A percentile compares a stretch with the other conserved stretches of the same genome.
Evolutionary conservation across 2,797 vertebrate species (phyloP).

Genomic region (Malurus leucopterus): DNA sequence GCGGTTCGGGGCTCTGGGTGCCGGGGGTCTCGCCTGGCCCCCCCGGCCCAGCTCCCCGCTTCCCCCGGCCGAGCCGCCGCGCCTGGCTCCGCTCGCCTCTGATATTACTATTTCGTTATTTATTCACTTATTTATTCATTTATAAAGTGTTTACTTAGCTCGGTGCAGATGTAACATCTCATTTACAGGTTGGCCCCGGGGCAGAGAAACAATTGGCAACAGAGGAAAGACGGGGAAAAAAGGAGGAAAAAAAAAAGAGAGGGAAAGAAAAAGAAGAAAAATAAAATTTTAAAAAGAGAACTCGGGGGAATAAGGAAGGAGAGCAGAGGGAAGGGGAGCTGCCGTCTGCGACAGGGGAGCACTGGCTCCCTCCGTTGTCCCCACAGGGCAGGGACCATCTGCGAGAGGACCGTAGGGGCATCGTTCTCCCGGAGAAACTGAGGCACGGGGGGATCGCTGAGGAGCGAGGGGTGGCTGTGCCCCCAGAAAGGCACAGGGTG

Average conservation of each 20-base stretch:
- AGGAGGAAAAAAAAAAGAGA: fast-evolving
- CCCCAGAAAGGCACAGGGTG: no score
- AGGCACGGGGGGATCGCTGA: neutral
- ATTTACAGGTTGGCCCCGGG: constrained; percentile 76
- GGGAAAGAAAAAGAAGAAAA: fast-evolving
- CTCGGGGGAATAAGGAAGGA: constrained; percentile 29
- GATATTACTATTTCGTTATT: constrained; percentile 67
- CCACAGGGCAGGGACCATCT: neutral
- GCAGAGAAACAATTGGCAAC: constrained; percentile 73
- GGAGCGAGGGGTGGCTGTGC: fast-evolving
- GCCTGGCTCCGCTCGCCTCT: neutral
- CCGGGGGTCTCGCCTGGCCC: fast-evolving
- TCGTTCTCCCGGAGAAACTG: neutral
- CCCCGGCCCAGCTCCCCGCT: fast-evolving
- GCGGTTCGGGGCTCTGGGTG: neutral
- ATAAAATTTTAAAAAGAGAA: neutral
- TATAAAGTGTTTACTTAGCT: constrained; percentile 78
- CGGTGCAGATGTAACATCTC: constrained; percentile 78
- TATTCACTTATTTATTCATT: constrained; percentile 79
- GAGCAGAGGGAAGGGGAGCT: neutral
- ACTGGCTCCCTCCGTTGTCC: no score
- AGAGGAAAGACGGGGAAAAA: neutral
- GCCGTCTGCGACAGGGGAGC: neutral
- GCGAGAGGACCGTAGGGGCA: neutral
- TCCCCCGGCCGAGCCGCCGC: neutral